Conservation (phyloP, 2,888 invertebrate species). For the Conomelus anceps region DNA sequence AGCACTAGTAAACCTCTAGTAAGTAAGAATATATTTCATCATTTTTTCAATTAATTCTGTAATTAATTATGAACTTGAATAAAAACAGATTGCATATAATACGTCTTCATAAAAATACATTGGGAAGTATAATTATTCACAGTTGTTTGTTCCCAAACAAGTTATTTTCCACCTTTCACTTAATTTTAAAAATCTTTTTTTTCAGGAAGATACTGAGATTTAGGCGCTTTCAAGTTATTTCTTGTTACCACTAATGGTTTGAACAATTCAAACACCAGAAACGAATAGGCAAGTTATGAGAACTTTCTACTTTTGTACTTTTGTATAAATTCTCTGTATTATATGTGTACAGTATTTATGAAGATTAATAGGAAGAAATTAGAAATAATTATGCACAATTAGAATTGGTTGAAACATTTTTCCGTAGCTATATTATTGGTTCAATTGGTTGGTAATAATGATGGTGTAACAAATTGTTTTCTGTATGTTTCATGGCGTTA, state of each 20-base stretch:
- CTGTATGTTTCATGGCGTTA: not conserved
- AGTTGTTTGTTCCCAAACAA: too few relatives aligned
- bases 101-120: too few relatives aligned
- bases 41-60: too few relatives aligned
- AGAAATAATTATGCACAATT: not conserved
- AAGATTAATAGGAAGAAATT: too few relatives aligned
- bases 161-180: too few relatives aligned
- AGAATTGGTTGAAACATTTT: not conserved
- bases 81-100: too few relatives aligned
- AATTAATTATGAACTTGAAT: too few relatives aligned
- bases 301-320: not conserved
- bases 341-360: not conserved
- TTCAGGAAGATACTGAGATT: not conserved
- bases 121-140: too few relatives aligned
- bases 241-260: not conserved
- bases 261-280: not conserved
- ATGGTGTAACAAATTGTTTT: not conserved
- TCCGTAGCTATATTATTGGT: not conserved
- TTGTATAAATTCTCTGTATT: not conserved
- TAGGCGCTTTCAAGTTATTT: not conserved
- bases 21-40: too few relatives aligned
- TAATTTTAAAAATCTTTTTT: too few relatives aligned
- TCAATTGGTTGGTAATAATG: not conserved
- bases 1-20: too few relatives aligned
- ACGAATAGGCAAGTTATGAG: not conserved